These are phyloP conservation scores for Philaethria dido DNA, from an alignment of 2,888 invertebrate genomes.

Conservation along the genomic window DNA sequence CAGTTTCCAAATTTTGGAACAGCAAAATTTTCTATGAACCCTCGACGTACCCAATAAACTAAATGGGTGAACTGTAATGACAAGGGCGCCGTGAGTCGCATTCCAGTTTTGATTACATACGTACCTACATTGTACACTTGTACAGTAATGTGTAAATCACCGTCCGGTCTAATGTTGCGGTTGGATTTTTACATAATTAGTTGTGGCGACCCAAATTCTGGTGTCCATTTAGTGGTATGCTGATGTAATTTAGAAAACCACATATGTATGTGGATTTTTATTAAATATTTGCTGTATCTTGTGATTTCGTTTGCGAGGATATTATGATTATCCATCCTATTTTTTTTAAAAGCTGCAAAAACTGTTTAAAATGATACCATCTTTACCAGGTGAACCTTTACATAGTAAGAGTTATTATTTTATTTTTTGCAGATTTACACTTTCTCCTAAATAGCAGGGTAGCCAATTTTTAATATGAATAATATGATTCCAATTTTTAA, in stretches of 20 bases:
- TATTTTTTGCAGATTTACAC: no score
- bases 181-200: slow-evolving; percentile 49
- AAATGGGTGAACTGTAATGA: slow-evolving; percentile 52
- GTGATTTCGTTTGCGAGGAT: no score
- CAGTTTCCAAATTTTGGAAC: background rate
- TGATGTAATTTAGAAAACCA: slow-evolving; percentile 1
- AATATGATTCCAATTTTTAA: no score
- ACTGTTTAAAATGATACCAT: no score
- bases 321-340: no score
- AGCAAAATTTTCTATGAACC: slow-evolving; percentile 38
- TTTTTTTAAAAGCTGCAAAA: no score
- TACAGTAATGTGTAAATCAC: slow-evolving; percentile 39
- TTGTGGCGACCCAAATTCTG: background rate
- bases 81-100: slow-evolving; percentile 46
- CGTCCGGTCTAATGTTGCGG: slow-evolving; percentile 41
- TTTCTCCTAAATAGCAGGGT: no score
- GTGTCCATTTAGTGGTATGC: background rate
- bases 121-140: background rate
- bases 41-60: slow-evolving; percentile 44
- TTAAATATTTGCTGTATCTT: no score
- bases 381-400: no score
- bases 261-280: background rate
- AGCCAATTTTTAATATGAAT: no score
- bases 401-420: no score
- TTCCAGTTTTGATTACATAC: slow-evolving; percentile 55